phyloP scores from a whole-genome alignment of 2,888 invertebrate species.

The Osmoderma eremita region DNA sequence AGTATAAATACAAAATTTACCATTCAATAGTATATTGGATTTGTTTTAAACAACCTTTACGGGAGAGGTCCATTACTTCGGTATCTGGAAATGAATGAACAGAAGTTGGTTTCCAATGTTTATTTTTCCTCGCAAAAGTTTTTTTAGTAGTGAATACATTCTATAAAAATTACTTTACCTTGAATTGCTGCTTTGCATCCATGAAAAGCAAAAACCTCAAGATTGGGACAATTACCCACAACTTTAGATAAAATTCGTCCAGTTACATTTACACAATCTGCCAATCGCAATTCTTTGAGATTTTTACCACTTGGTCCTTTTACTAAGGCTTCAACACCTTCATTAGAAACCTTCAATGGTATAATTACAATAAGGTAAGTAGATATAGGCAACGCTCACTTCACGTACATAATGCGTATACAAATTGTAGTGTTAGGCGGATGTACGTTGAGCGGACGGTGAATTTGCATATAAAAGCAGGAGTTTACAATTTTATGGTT shows the following conservation, averaged over 20 bases:
- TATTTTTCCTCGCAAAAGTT: not conserved
- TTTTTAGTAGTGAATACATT: not conserved
- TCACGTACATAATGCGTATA: too few relatives aligned
- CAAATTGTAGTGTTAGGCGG: too few relatives aligned
- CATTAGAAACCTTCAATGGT: constrained; percentile 55
- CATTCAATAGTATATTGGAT: constrained; percentile 57
- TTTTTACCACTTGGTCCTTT: constrained; percentile 53
- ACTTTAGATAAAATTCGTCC: constrained; percentile 55
- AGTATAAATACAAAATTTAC: constrained; percentile 47
- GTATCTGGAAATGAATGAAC: constrained; percentile 26
- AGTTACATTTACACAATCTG: constrained; percentile 55
- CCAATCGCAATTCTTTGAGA: constrained; percentile 57
- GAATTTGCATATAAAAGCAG: too few relatives aligned
- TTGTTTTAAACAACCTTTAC: constrained; percentile 54
- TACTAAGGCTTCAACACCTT: constrained; percentile 55
- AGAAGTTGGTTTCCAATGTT: not conserved
- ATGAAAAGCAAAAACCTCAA: constrained; percentile 56
- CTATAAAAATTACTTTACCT: constrained; percentile 46
- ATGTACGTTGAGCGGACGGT: too few relatives aligned
- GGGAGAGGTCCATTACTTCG: constrained; percentile 34
- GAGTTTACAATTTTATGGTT: too few relatives aligned
- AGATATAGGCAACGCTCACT: too few relatives aligned
- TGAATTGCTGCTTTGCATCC: constrained; percentile 48
- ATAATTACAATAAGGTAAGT: constrained; percentile 1
- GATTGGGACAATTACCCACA: constrained; percentile 54